Evolutionary conservation across 2,113 vertebrate species (phyloP).

Genomic region (Rhea pennata): DNA sequence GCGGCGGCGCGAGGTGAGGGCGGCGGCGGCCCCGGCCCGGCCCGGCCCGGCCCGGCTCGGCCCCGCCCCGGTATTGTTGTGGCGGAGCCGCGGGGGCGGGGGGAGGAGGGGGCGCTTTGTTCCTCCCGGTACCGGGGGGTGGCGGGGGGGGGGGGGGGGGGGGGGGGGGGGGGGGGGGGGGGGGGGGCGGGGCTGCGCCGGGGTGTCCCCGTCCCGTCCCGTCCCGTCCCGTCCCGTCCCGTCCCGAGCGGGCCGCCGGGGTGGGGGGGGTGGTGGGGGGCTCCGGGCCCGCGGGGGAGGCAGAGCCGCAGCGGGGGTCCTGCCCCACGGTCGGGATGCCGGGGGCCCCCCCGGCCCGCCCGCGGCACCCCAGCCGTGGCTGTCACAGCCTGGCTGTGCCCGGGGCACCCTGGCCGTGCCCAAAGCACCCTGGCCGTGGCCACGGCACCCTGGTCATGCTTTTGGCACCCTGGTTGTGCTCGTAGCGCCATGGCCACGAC

Average conservation of each 20-base stretch:
- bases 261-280: no score
- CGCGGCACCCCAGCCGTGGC: rapidly evolving
- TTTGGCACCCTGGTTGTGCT: rapidly evolving
- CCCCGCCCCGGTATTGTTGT: background rate
- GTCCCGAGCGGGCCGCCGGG: no score
- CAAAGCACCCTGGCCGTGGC: rapidly evolving
- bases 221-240: no score
- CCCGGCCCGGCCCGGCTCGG: background rate
- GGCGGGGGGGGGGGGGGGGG: no score
- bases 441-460: rapidly evolving
- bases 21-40: no score
- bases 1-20: background rate
- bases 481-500: rapidly evolving
- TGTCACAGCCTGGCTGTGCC: rapidly evolving
- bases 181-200: no score
- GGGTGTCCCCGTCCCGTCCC: no score
- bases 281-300: no score
- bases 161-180: no score
- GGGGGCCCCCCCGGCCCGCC: rapidly evolving
- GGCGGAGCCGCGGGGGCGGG: background rate
- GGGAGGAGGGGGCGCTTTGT: background rate
- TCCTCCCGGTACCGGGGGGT: background rate
- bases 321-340: no score
- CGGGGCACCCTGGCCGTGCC: rapidly evolving
- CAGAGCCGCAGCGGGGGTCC: no score